phyloP scores from a whole-genome alignment of 2,797 vertebrate species.

The Simalia tracyae region DNA sequence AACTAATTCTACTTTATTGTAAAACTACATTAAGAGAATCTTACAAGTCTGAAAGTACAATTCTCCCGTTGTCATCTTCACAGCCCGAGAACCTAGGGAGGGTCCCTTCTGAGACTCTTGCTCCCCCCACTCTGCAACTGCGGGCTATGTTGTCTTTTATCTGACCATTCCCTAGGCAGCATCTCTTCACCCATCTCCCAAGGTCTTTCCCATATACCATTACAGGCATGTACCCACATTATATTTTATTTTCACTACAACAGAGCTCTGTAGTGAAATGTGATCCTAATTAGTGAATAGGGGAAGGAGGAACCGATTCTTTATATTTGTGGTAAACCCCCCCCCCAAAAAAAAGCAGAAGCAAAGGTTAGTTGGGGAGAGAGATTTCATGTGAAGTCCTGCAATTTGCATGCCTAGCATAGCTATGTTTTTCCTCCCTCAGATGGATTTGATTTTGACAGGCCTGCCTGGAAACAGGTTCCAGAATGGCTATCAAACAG shows the following conservation, averaged over 20 bases:
- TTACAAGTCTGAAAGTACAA: too few relatives aligned
- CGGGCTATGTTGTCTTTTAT: too few relatives aligned
- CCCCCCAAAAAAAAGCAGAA: neutral
- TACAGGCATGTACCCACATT: neutral
- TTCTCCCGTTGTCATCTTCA: too few relatives aligned
- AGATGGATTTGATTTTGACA: neutral
- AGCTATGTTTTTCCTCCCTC: too few relatives aligned
- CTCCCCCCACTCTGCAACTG: too few relatives aligned
- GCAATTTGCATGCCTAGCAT: neutral
- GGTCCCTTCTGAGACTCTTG: too few relatives aligned
- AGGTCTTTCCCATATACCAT: too few relatives aligned
- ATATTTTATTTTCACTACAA: neutral
- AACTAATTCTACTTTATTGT: too few relatives aligned
- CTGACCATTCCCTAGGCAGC: too few relatives aligned
- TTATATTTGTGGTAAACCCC: neutral
- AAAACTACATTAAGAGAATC: too few relatives aligned
- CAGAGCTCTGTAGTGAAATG: neutral
- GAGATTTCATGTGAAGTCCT: neutral
- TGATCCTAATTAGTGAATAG: neutral
- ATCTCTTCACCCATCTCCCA: too few relatives aligned
- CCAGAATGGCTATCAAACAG: neutral
- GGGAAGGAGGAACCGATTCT: neutral
- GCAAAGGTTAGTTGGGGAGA: neutral
- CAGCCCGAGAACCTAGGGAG: too few relatives aligned
- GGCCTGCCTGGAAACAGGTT: neutral